Evolutionary conservation across 2,113 vertebrate species (phyloP), one percentile per base, ranked within the genome.

Genomic region (Hystrix cristata): DNA sequence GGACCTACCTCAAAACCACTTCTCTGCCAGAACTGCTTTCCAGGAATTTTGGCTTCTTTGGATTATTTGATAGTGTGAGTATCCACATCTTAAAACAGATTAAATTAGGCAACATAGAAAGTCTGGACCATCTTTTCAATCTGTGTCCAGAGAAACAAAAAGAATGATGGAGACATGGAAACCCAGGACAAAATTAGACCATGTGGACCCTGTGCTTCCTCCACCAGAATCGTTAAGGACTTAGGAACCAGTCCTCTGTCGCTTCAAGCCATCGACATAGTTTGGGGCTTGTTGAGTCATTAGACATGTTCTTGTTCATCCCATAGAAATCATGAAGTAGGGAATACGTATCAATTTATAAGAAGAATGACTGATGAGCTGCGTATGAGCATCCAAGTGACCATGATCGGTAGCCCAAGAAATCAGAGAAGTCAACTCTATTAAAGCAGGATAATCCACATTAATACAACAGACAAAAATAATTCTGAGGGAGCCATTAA

Each of bases 401-500:
- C 48, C 93, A 65, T 55, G 71, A 85, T 81, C 64, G 62, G 76
- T 4, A 64, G 2, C 83, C 48, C n/a, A 78, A 91, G 67, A 78
- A 95, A 78, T 96, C 94, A 67, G 59, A 67, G 59, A 96, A 97
- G 81, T 98, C 95, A 96, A 69, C 43, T 90, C 87, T 88, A 97
- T 95, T 95, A 96, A 95, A 98, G 64, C 87, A 74, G 53, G 48
- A 43, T 84, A 91, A 64, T 65, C 84, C 78, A 83, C 85, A 65
- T 96, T 95, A 97, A 92, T 97, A 71, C 76, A 78, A 97, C 34
- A 59, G 95, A 92, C 38, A 87, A 97, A 96, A 95, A 96, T 96
- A 96, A 88, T 95, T 97, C 97, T 71, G 65, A 97, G 78, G 87
- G 92, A 95, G 81, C 80, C 97, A 97, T 97, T 97, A 95, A 95